Conservation (phyloP, 2,797 vertebrate species). For the Periparus ater region DNA sequence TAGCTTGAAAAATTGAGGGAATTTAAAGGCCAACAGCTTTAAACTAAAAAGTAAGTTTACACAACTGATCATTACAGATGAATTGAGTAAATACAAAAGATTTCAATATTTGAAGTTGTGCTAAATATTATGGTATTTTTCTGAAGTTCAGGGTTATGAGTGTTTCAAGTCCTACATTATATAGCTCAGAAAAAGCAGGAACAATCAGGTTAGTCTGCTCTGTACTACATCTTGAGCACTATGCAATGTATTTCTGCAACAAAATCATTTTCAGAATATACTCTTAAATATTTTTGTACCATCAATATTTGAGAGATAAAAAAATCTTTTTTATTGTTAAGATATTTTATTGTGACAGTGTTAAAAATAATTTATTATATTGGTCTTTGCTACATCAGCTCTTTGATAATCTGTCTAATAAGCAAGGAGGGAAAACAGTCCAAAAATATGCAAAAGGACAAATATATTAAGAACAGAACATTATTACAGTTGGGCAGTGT, state of each 20-base stretch:
- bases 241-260: not conserved
- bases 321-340: not conserved
- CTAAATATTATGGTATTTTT: not conserved
- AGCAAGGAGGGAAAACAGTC: not conserved
- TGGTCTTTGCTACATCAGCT: not conserved
- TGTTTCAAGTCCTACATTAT: not conserved
- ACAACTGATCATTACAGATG: not conserved
- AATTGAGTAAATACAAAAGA: not conserved
- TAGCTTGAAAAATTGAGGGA: slow-evolving; percentile 4
- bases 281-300: not conserved
- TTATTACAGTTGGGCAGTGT: not conserved
- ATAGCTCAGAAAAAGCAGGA: not conserved
- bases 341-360: not conserved
- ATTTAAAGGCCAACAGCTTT: slow-evolving; percentile 26
- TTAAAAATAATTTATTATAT: not conserved
- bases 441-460: not conserved
- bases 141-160: not conserved
- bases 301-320: not conserved
- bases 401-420: not conserved
- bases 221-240: not conserved
- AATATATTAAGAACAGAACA: not conserved
- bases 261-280: not conserved
- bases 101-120: not conserved
- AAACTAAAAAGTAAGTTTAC: not conserved
- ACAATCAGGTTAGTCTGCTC: not conserved